Base-by-base conservation (phyloP, 2,113 vertebrate genomes). In the Hippocampus zosterae region DNA sequence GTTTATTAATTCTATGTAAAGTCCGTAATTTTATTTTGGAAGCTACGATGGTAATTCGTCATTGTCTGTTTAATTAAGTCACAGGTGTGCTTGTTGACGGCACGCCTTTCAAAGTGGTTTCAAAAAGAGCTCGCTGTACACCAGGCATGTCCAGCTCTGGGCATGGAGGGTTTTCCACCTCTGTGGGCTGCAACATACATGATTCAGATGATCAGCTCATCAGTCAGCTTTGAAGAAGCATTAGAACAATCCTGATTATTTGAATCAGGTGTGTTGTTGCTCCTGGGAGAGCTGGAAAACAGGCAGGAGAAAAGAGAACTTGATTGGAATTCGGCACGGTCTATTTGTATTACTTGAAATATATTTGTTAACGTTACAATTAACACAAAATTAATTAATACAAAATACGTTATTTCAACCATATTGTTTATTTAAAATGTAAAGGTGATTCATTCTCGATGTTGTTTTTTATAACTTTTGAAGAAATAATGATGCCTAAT, bases 21-120 rank as follows among this genome's bases (percentile, higher is more conserved):
- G 40, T 2, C n/a, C 1, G 21, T 52, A 67, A 70, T 83, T 80
- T 88, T 87, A 83, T 75, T 85, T 74, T 85, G 78, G 87, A 85
- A 66, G 1, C 25, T 7, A 18, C 0, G 3, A 6, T 8, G 16
- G 9, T 40, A 37, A 62, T 67, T 70, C 41, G n/a, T 29, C 5
- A 5, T 21, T 46, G 16, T 33, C n/a, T 15, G n/a, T 25, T 46
- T 65, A 65, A 65, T 65, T 65, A 18, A 65, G 63, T 9, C 12
- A 9, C 61, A 72, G 53, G 67, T 59, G 61, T 23, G 5, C 15
- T 15, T 25, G 2, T 23, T 10, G 6, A 57, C n/a, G 8, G 16
- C 46, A 60, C 16, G 5, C 29, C 61, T 21, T 6, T 9, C 46
- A 33, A 19, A 21, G n/a, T 63, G 57, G 15, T 33, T 64, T 23